Conservation (phyloP, 2,888 invertebrate genomes). For the Helicoverpa assulta region DNA sequence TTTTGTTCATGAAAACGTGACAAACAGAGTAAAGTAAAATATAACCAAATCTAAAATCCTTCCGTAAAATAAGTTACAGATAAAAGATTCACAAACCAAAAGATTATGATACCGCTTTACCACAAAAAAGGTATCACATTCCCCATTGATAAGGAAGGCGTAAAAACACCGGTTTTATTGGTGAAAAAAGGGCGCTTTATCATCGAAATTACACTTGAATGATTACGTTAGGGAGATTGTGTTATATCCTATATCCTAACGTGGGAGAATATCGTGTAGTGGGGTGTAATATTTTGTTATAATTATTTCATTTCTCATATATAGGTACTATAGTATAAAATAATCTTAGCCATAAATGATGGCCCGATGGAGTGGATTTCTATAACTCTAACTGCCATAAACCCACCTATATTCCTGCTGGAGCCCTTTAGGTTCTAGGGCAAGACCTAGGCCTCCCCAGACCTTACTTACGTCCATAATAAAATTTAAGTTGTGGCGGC, state of each 20-base stretch:
- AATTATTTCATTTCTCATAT: background rate
- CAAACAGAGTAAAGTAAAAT: too few species aligned
- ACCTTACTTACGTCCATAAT: too few species aligned
- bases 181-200: constrained; percentile 41
- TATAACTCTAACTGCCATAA: too few species aligned
- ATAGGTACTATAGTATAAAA: too few species aligned
- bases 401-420: too few species aligned
- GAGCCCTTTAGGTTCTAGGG: too few species aligned
- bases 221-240: constrained; percentile 44
- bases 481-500: too few species aligned
- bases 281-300: background rate
- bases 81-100: constrained; percentile 27
- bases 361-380: too few species aligned
- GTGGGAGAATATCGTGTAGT: constrained; percentile 1
- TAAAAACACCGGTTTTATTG: constrained; percentile 61
- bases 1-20: too few species aligned
- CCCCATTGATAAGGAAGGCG: constrained; percentile 52
- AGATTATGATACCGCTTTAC: constrained; percentile 24
- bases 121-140: constrained; percentile 31
- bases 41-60: too few species aligned
- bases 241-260: constrained; percentile 36
- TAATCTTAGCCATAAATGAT: too few species aligned
- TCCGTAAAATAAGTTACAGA: background rate
- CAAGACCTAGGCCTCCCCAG: too few species aligned
- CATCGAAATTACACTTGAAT: constrained; percentile 47